Base-by-base conservation (phyloP, 2,888 invertebrate species). In the Erannis defoliaria region DNA sequence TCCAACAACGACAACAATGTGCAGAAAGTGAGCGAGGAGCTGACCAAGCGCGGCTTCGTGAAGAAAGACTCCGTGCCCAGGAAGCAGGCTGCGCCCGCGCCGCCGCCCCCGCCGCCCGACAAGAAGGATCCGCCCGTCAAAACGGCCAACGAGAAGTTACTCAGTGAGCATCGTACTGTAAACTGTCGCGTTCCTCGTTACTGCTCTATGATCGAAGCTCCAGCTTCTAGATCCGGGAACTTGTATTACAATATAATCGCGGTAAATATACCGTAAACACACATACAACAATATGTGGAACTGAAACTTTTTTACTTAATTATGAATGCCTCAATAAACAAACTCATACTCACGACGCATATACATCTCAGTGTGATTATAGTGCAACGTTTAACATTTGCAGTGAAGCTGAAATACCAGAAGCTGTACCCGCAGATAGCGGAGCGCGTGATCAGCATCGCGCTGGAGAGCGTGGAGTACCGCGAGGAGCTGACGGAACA, bases 1-100 rank as follows among this genome's bases (percentile, higher is more conserved):
- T 96, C 96, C 49, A 97, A 96, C 84, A 96, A 97, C 74, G 98
- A 98, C 76, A 98, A 98, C 84, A 98, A 98, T 86, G 98, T 98
- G 6, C 97, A 97, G 82, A 97, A 96, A 73, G 97, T 98, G 0
- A 96, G 97, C 9, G 97, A 98, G 74, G 95, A 95, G 69, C 93
- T 98, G 10, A 93, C 96, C 35, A 93, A 95, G 8, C 95, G 97
- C 95, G 98, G 98, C 0, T 98, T 97, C 82, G 94, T 93, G n/a
- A 97, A 96, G 80, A 95, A 96, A 65, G 97, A 97, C 70, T 95
- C 95, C n/a, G n/a, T n/a, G n/a, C 42, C 14, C 21, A 31, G 14
- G 0, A 64, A 80, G 53, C 82, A 85, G 61, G 82, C 84, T 35
- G 78, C 78, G 46, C 83, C 82, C 64, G 80, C 76, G 29, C 80